Percentiles rank a stretch among this genome's conserved stretches.
phyloP scores from a whole-genome alignment of 64 coral and sea anemone genomes.

The Pocillopora damicornis region DNA sequence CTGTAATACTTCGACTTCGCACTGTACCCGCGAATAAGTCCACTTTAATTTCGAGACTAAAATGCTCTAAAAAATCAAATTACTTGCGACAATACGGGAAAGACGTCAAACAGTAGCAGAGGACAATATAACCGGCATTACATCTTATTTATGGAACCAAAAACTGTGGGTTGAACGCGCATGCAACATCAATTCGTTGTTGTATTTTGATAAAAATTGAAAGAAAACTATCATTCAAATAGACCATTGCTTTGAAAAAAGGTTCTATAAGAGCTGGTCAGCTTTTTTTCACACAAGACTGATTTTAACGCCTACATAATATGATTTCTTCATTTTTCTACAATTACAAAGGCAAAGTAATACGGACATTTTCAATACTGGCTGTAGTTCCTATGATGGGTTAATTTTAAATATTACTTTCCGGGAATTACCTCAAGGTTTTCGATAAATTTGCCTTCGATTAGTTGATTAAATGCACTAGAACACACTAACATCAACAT shows the following conservation, averaged over 20 bases:
- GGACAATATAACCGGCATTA: not conserved
- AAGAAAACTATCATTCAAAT: not conserved
- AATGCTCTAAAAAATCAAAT: not conserved
- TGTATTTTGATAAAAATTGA: not conserved
- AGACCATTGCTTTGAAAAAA: not conserved
- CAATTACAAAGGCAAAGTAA: not conserved
- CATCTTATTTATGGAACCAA: not conserved
- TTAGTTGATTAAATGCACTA: not conserved
- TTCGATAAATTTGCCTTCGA: too few relatives aligned
- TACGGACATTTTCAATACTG: not conserved
- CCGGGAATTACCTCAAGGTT: too few relatives aligned
- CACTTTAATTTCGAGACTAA: not conserved
- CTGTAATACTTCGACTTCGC: too few relatives aligned
- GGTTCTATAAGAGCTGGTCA: not conserved
- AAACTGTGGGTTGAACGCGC: too few relatives aligned
- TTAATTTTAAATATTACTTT: too few relatives aligned
- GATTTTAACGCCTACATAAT: not conserved
- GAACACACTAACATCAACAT: constrained; percentile 23
- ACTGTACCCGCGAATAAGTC: too few relatives aligned
- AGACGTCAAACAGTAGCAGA: not conserved
- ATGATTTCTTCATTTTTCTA: not conserved
- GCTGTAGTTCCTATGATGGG: not conserved
- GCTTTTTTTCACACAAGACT: not conserved
- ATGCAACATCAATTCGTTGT: too few relatives aligned
- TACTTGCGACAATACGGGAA: not conserved